Evolutionary conservation across 2,888 invertebrate species (phyloP), one percentile per base, ranked within the genome.

Genomic region (Lepeophtheirus nordmannii): DNA sequence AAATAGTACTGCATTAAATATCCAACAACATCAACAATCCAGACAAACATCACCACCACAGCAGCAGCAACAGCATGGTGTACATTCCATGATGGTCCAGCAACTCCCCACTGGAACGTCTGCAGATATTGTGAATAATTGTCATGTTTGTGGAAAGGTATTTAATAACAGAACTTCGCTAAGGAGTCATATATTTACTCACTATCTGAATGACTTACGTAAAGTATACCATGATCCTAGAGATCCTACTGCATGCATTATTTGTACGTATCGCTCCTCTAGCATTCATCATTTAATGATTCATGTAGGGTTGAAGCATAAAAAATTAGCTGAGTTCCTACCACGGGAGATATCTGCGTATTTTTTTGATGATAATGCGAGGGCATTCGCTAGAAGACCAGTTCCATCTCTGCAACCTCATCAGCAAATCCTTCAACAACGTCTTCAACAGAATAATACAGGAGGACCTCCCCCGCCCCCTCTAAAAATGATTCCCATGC

Each of bases 331-430:
- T n/a, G 53, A 46, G 53, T 46, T 46, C 17, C 53, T 46, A 14
- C 53, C 53, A n/a, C 53, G 53, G 17, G 53, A 46, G 17, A 46
- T 46, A 46, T 46, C 53, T 46, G 53, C 53, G 5, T 46, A 46
- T 17, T 46, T 46, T 17, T 46, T 46, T 17, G 53, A 46, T 46
- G 53, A 46, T 17, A 46, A 46, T 8, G 53, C 53, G 5, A 14
- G 53, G 8, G 53, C 53, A 14, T 46, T 46, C 8, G 17, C n/a
- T 17, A 14, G 53, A 14, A 14, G 53, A 14, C 53, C 53, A 14
- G n/a, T 17, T 17, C 53, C 53, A 14, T 5, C 53, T 17, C 53
- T 46, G 14, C n/a, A 17, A 14, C 53, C 53, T 5, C 53, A 46
- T 46, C 53, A 46, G 1, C 53, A 46, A 46, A 46, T 46, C 53